A percentile compares a stretch with the other conserved stretches of the same genome.
These are phyloP conservation scores for Mayetiola destructor DNA, from an alignment of 2,888 invertebrate species.

Conservation along the genomic window DNA sequence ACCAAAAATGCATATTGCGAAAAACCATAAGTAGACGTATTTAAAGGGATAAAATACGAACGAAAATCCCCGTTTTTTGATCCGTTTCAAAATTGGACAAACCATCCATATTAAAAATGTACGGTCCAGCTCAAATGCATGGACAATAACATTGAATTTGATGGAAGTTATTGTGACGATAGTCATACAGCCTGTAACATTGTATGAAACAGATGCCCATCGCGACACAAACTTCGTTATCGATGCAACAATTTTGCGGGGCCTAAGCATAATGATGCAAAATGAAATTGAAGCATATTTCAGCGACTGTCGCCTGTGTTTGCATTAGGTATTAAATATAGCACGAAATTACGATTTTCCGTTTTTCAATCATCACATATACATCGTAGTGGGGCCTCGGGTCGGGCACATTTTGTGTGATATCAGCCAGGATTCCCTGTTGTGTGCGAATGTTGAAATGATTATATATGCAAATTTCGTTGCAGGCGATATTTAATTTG, in stretches of 20 bases:
- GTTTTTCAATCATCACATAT: background rate
- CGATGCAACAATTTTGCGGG: too few species aligned
- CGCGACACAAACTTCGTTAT: slow-evolving; percentile 1
- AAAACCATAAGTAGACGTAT: slow-evolving; percentile 1
- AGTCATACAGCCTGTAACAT: background rate
- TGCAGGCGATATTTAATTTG: slow-evolving; percentile 10
- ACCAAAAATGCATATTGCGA: background rate
- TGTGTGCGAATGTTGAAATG: slow-evolving; percentile 5
- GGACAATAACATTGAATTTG: background rate
- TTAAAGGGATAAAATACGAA: slow-evolving; percentile 10
- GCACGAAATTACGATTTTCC: slow-evolving; percentile 11
- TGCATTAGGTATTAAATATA: slow-evolving; percentile 4
- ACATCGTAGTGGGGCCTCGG: too few species aligned
- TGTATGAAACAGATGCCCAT: background rate
- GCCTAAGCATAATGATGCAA: background rate
- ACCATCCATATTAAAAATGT: slow-evolving; percentile 12
- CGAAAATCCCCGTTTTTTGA: slow-evolving; percentile 1
- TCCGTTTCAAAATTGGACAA: too few species aligned
- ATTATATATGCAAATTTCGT: slow-evolving; percentile 10
- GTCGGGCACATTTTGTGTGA: too few species aligned
- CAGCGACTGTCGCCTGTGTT: background rate
- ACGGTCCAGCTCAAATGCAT: background rate
- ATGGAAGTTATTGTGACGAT: background rate
- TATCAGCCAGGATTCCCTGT: too few species aligned
- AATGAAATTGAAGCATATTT: background rate